phyloP scores from a whole-genome alignment of 1,140 invertebrate genomes.

The Drosophila gunungcola region DNA sequence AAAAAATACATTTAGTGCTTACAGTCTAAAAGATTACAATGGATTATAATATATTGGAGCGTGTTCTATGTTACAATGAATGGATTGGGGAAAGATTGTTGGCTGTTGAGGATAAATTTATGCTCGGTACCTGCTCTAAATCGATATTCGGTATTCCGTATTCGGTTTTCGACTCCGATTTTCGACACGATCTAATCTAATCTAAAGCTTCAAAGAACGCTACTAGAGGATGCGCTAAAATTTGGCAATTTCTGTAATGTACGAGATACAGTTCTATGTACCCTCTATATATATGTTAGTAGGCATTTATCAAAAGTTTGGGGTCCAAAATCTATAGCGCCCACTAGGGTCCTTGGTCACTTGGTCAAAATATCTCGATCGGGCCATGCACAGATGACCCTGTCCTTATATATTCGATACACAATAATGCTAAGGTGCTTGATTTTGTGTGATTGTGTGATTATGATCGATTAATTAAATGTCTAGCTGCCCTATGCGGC shows the following conservation, averaged over 20 bases:
- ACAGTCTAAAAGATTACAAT: conserved; percentile 43
- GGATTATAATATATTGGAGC: conserved; percentile 48
- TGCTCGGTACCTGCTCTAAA: conserved; percentile 45
- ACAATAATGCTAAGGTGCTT: conserved; percentile 53
- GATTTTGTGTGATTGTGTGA: neutral
- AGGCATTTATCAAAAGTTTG: conserved; percentile 45
- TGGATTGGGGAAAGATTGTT: conserved; percentile 22
- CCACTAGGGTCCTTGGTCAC: conserved; percentile 63
- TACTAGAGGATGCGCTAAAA: conserved; percentile 63
- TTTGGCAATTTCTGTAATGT: conserved; percentile 76
- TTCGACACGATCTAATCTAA: conserved; percentile 40
- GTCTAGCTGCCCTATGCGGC: conserved; percentile 44
- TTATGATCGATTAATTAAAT: conserved; percentile 32
- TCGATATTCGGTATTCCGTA: conserved; percentile 44
- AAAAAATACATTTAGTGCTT: conserved; percentile 57
- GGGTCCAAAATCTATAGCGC: conserved; percentile 58
- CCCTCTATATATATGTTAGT: conserved; percentile 25
- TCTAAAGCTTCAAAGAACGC: conserved; percentile 47
- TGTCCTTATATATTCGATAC: conserved; percentile 62
- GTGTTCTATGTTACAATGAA: conserved; percentile 58
- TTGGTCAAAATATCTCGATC: conserved; percentile 68
- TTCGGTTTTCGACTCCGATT: conserved; percentile 37
- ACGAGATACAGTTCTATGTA: conserved; percentile 44
- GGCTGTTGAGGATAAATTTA: conserved; percentile 21
- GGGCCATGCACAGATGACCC: conserved; percentile 32